Evolutionary conservation across 1,140 invertebrate species (phyloP), one percentile per base, ranked within the genome.

Genomic region (Zaprionus capensis): DNA sequence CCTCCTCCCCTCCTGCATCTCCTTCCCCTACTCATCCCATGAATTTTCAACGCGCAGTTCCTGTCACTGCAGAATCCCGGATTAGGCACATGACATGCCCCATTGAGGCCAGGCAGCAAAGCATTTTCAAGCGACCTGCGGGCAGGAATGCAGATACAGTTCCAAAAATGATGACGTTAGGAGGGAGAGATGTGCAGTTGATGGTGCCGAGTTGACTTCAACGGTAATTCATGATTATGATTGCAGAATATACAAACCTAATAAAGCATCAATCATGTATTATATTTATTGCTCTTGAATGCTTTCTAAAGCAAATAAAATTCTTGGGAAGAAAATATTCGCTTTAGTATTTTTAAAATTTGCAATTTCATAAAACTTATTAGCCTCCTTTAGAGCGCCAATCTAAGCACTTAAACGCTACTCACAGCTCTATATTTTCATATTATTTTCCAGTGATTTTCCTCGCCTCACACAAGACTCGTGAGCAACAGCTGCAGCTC

Each of bases 81-180:
- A 65, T 41, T 53, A 36, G 5, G 46, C 41, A 34, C 31, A 38
- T 46, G 41, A 17, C 41, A 46, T 17, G 20, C 9, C 17, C 28
- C 17, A 7, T n/a, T 31, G 53, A 46, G 15, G 38, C 38, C 31
- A 34, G 7, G 44, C 24, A 46, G 2, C n/a, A 41, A 49, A 14
- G 28, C 55, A 17, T 36, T 58, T 31, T 31, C 34, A 22, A 34
- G 28, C 3, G 4, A 34, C 12, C 57, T 20, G 2, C 17, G 51
- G 56, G 24, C 20, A 36, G 17, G 11, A 5, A 14, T 4, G 36
- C 36, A 12, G 38, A 20, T 41, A 12, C 17, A 31, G 49, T 31
- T 14, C 26, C 57, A 26, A 59, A 51, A 41, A 2, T 51, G 49
- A 69, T 61, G 5, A 28, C 57, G 49, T 28, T 28, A 46, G 26